Conservation (phyloP, 1,140 invertebrate genomes). For the Sminthurinus signatus region DNA sequence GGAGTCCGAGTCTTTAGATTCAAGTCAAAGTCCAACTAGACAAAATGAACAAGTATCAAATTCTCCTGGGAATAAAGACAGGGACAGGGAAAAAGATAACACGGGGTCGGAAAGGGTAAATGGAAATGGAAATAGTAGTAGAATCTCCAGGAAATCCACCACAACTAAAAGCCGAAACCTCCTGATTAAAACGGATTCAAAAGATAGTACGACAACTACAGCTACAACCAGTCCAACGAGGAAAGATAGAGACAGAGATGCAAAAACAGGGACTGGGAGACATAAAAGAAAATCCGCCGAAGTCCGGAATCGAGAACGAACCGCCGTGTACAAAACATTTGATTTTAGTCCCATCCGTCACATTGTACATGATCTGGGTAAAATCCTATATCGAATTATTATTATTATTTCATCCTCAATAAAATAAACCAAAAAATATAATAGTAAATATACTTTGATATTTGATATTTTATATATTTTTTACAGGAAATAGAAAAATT, state of each 20-base stretch:
- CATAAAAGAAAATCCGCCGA: background rate
- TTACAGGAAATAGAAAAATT: slow-evolving; percentile 45
- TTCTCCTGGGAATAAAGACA: background rate
- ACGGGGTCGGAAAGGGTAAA: background rate
- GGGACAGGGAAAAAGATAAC: background rate
- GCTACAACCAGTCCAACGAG: background rate
- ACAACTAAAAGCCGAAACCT: background rate
- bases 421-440: background rate
- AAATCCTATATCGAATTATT: slow-evolving; percentile 4
- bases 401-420: slow-evolving; percentile 1
- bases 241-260: no score
- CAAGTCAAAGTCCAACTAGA: background rate
- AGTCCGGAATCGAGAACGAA: background rate
- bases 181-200: background rate
- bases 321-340: slow-evolving; percentile 32
- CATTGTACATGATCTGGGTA: background rate
- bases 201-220: background rate
- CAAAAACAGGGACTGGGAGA: no score
- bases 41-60: background rate
- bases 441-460: no score
- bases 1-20: background rate
- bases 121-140: background rate
- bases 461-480: background rate
- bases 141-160: background rate
- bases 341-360: slow-evolving; percentile 33